phyloP scores from a whole-genome alignment of 2,888 invertebrate species.

The Pristionchus fissidentatus region DNA sequence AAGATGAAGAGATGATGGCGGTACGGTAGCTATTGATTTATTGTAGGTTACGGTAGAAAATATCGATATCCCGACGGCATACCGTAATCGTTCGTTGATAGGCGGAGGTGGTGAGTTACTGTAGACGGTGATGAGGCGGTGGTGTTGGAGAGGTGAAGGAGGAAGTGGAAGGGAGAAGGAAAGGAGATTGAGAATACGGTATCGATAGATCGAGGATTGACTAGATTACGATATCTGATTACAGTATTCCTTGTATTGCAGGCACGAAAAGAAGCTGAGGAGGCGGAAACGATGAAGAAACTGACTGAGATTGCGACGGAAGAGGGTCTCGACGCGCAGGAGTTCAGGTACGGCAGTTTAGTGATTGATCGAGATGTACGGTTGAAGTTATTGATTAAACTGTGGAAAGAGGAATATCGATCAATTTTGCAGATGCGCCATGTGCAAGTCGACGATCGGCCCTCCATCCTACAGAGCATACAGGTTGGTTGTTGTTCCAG shows the following conservation, averaged over 20 bases:
- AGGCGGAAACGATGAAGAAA: conserved; percentile 44
- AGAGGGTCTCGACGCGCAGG: conserved; percentile 69
- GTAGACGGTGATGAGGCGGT: conserved; percentile 11
- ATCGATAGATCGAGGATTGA: conserved; percentile 6
- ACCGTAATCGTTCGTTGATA: conserved; percentile 37
- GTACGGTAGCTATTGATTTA: conserved; percentile 12
- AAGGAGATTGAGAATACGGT: conserved; percentile 2
- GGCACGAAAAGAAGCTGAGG: conserved; percentile 35
- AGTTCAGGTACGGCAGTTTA: conserved; percentile 54
- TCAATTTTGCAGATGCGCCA: conserved; percentile 61
- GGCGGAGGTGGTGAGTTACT: conserved; percentile 46
- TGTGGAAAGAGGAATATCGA: neutral
- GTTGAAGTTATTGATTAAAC: neutral
- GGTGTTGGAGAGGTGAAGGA: conserved; percentile 24
- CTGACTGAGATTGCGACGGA: conserved; percentile 66
- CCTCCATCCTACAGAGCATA: conserved; percentile 40
- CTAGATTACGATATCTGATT: neutral
- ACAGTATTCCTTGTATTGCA: neutral
- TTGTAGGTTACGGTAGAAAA: neutral
- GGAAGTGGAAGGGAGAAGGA: neutral
- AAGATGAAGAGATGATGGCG: conserved; percentile 6
- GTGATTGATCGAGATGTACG: neutral
- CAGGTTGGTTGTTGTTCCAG: conserved; percentile 12
- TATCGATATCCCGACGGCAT: neutral
- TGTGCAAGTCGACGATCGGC: conserved; percentile 69